phyloP scores from a whole-genome alignment of 1,140 invertebrate species.

The Lethrus apterus region DNA sequence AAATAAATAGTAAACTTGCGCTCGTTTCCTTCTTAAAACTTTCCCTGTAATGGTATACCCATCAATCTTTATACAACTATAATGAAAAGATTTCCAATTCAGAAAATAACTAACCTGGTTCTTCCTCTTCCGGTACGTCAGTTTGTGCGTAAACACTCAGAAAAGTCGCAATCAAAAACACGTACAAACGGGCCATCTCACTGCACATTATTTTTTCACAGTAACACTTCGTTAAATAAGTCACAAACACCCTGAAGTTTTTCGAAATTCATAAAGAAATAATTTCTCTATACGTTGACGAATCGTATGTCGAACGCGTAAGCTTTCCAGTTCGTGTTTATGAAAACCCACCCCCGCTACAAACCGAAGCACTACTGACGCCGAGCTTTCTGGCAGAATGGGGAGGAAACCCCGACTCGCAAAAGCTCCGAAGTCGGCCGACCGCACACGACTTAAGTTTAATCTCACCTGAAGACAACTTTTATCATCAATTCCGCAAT shows the following conservation, averaged over 20 bases:
- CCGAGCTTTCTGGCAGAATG: slow-evolving; percentile 13
- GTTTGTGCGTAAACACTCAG: slow-evolving; percentile 7
- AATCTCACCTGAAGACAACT: slow-evolving; percentile 13
- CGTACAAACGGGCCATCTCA: slow-evolving; percentile 10
- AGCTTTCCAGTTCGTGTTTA: too few relatives aligned
- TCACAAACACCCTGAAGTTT: slow-evolving; percentile 1
- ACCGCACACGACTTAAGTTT: background rate
- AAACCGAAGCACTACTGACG: slow-evolving; percentile 13
- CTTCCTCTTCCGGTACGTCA: slow-evolving; percentile 7
- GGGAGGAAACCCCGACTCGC: slow-evolving; percentile 11
- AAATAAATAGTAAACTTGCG: too few relatives aligned
- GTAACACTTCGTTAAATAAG: background rate
- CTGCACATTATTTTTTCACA: slow-evolving; percentile 12
- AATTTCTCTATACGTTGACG: slow-evolving; percentile 6
- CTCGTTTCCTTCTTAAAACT: too few relatives aligned
- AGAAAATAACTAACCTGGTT: slow-evolving; percentile 10
- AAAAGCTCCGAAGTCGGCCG: slow-evolving; percentile 5
- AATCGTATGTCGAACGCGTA: background rate
- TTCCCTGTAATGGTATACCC: too few relatives aligned
- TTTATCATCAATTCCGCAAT: slow-evolving; percentile 10
- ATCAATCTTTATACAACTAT: too few relatives aligned
- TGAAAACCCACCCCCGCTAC: slow-evolving; percentile 1
- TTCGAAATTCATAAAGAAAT: background rate
- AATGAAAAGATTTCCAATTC: too few relatives aligned
- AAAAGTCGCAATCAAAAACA: slow-evolving; percentile 1